A percentile compares a stretch with the other conserved stretches of the same genome.
These are phyloP conservation scores for Mermis nigrescens DNA, from an alignment of 2,888 invertebrate species.

Conservation along the genomic window DNA sequence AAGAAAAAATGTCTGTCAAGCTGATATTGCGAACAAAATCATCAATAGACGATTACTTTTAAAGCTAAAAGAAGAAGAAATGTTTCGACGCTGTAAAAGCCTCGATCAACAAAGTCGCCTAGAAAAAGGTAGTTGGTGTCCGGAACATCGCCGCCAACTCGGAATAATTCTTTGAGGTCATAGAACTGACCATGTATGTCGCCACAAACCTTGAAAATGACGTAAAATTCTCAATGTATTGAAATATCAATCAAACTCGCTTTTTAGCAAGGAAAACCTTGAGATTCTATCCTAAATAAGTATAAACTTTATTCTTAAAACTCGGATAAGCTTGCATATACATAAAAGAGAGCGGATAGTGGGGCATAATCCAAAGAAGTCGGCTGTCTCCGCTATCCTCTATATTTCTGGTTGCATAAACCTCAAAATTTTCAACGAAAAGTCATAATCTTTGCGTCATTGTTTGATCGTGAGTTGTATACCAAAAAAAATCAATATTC, in stretches of 20 bases:
- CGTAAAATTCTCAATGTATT: too few relatives aligned
- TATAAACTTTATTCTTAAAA: background rate
- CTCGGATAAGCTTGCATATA: too few relatives aligned
- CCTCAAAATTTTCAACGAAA: too few relatives aligned
- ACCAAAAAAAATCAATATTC: too few relatives aligned
- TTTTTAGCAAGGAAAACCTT: background rate
- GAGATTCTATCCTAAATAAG: too few relatives aligned
- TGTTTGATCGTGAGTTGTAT: too few relatives aligned
- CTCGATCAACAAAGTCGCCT: constrained; percentile 98
- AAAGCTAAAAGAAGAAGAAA: constrained; percentile 82
- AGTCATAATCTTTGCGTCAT: too few relatives aligned
- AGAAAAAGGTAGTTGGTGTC: constrained; percentile 97
- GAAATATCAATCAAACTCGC: background rate
- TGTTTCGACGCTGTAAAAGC: constrained; percentile 96
- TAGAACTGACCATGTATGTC: constrained; percentile 99
- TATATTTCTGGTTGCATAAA: too few relatives aligned
- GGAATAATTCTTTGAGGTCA: constrained; percentile 60
- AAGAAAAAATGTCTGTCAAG: too few relatives aligned
- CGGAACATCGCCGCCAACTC: constrained; percentile 93
- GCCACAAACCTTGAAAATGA: constrained; percentile 68
- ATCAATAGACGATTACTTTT: constrained; percentile 47
- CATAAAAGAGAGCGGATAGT: too few relatives aligned
- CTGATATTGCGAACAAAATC: background rate
- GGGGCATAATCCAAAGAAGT: too few relatives aligned
- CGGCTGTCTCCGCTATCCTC: too few relatives aligned